Conservation (phyloP, 1,140 invertebrate species). For the Halotydeus destructor region DNA sequence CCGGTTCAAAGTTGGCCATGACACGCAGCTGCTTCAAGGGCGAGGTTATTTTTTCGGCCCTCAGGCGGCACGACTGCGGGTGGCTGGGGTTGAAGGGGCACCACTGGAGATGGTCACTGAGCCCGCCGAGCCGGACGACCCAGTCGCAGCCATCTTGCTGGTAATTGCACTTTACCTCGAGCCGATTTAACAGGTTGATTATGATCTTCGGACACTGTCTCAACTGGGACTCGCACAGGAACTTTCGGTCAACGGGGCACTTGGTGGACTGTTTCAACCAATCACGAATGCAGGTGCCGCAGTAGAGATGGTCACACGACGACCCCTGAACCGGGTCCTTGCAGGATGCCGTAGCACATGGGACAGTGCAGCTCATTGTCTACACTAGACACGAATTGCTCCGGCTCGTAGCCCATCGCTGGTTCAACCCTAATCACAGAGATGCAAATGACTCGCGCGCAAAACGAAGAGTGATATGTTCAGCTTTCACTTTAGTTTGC, state of each 20-base stretch:
- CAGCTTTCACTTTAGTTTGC: no score
- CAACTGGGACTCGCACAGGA: neutral
- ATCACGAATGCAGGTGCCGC: neutral
- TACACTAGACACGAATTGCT: neutral
- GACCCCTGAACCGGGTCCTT: neutral
- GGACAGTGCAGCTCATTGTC: slow-evolving; percentile 2
- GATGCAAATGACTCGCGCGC: neutral
- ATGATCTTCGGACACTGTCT: neutral
- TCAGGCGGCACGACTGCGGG: neutral
- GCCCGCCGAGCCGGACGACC: neutral
- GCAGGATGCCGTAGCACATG: slow-evolving; percentile 3
- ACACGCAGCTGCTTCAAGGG: neutral
- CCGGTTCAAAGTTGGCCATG: neutral
- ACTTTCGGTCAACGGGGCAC: neutral
- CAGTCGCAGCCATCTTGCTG: neutral
- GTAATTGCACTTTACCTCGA: slow-evolving; percentile 1
- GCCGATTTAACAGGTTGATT: neutral
- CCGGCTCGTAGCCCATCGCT: slow-evolving; percentile 4
- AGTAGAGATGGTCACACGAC: slow-evolving; percentile 1
- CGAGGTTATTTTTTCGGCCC: neutral
- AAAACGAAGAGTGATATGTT: neutral
- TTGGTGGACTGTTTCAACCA: neutral
- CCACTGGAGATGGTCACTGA: neutral
- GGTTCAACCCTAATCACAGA: neutral
- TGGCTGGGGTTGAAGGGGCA: neutral